Evolutionary conservation across 2,113 vertebrate species (phyloP).

Genomic region (Cinclus cinclus): DNA sequence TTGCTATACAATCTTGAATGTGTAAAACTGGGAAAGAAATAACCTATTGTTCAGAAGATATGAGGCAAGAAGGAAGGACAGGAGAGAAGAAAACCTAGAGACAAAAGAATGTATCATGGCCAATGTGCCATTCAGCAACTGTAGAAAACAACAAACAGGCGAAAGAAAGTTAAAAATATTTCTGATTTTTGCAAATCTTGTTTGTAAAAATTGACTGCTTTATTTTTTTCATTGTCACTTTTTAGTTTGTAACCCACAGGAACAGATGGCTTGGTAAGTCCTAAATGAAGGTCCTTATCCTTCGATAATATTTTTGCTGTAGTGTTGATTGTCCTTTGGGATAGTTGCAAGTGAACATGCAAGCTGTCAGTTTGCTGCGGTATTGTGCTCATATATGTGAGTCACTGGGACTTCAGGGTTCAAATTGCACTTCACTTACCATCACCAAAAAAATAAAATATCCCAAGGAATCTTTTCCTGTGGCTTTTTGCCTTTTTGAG

Average conservation of each 20-base stretch:
- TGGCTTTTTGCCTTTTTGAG: not conserved
- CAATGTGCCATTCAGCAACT: not conserved
- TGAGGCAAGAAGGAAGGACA: not conserved
- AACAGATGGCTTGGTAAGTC: not conserved
- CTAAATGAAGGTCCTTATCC: not conserved
- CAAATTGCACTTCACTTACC: not conserved
- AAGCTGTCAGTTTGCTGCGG: not conserved
- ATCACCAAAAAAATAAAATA: not conserved
- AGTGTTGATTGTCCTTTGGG: not conserved
- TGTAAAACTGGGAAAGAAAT: not conserved
- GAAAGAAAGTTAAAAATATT: not conserved
- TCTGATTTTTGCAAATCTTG: not conserved
- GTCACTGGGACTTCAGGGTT: not conserved
- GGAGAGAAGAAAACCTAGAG: not conserved
- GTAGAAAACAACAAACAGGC: not conserved
- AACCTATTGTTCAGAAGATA: not conserved
- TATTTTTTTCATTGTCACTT: not conserved
- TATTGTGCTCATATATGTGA: not conserved
- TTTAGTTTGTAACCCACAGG: not conserved
- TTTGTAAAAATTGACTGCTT: not conserved
- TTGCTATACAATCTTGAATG: not conserved
- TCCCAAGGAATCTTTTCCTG: not conserved
- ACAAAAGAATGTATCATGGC: not conserved
- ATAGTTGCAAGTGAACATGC: not conserved
- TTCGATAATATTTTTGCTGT: not conserved